Conservation (phyloP, 1,140 invertebrate species). For the Tetramorium alpestre region DNA sequence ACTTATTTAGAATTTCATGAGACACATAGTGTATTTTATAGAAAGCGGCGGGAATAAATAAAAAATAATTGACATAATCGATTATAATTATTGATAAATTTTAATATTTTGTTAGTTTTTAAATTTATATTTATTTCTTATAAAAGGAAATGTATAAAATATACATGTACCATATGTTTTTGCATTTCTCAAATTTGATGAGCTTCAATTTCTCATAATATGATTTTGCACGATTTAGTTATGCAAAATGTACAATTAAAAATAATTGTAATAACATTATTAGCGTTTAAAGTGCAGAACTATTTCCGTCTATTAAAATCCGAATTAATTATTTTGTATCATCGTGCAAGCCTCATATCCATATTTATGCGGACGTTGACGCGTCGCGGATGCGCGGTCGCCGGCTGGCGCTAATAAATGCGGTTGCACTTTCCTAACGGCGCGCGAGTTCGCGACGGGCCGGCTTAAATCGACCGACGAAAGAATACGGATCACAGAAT, state of each 20-base stretch:
- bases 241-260: background rate
- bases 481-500: slow-evolving; percentile 74
- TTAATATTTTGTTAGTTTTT: background rate
- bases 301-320: background rate
- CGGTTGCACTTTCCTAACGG: slow-evolving; percentile 57
- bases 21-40: background rate
- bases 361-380: slow-evolving; percentile 56
- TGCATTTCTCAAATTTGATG: too few relatives aligned
- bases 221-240: background rate
- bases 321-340: slow-evolving; percentile 34
- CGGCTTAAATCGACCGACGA: slow-evolving; percentile 67
- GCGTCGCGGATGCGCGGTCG: slow-evolving; percentile 33
- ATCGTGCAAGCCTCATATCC: background rate
- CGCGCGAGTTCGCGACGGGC: slow-evolving; percentile 46
- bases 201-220: background rate
- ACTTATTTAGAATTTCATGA: background rate
- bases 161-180: too few relatives aligned
- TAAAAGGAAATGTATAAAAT: background rate
- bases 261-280: background rate
- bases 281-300: background rate
- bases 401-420: slow-evolving; percentile 47
- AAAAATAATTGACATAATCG: background rate
- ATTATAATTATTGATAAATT: background rate
- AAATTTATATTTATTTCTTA: background rate
- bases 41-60: background rate